Base-by-base conservation (phyloP, 2,888 invertebrate species). In the Petrolisthes manimaculis region DNA sequence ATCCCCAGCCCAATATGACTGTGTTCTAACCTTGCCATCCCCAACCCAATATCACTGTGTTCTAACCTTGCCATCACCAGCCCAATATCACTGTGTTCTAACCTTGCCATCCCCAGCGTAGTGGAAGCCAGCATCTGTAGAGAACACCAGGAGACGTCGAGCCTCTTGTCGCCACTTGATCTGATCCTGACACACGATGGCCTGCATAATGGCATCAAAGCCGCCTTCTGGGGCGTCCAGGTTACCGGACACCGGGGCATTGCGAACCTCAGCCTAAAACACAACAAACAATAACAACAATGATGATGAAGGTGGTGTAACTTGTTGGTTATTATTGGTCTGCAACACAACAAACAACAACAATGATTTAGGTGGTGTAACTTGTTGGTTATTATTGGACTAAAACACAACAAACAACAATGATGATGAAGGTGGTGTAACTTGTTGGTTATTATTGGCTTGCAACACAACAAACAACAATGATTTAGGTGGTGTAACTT, bases 181-280 rank as follows among this genome's bases (percentile, higher is more conserved):
- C 54, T 81, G n/a, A 83, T 96, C 93, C 92, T 96, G 95, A 93
- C 97, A 97, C 37, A 97, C 98, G 79, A 99, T 96, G 0, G 99
- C 98, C 94, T 99, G 99, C 97, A 99, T 99, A 91, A 99, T 97
- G 55, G 99, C 99, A 94, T 99, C 99, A 93, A 99, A 99, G 9
- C 99, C 99, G 87, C 99, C 99, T 93, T 99, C 99, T 0, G 99
- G 99, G 0, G 98, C 98, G 94, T 99, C 99, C 93, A 99, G 94
- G 94, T 99, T 99, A 90, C 99, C 99, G 5, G 99, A 99, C 54
- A 99, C 97, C 86, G 96, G 95, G 0, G 98, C 96, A 89, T 94
- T 94, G 86, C 95, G 95, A 84, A 98, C 98, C 89, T 93, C 92
- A 6, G 92, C 54, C 91, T 91, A 84, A 9, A 12, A 14, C n/a